A percentile compares a stretch with the other conserved stretches of the same genome.
Evolutionary conservation across 2,888 invertebrate species (phyloP).

Genomic region (Tipula unca): DNA sequence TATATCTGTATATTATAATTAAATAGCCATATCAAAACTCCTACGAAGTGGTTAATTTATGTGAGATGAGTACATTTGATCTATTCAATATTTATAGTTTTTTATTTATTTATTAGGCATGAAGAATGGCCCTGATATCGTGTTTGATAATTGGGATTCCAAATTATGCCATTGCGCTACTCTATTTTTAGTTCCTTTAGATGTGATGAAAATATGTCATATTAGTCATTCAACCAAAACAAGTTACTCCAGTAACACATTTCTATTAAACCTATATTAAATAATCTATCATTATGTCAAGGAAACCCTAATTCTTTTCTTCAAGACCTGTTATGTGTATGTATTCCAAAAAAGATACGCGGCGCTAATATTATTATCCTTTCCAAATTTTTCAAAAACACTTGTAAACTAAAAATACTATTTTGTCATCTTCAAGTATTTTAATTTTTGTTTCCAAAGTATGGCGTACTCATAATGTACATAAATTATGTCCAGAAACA

Average conservation of each 20-base stretch:
- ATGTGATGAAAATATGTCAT: background rate
- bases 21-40: too few species aligned
- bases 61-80: background rate
- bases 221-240: background rate
- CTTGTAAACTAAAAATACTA: background rate
- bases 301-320: background rate
- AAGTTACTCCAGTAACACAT: background rate
- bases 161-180: background rate
- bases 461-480: background rate
- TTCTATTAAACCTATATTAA: background rate
- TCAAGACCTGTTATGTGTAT: background rate
- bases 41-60: background rate
- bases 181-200: background rate
- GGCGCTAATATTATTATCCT: background rate
- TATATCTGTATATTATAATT: background rate
- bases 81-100: background rate
- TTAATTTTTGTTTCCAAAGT: background rate
- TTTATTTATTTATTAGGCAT: background rate
- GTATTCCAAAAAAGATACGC: background rate
- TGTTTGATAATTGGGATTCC: background rate
- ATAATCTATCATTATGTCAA: background rate
- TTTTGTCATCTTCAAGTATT: background rate
- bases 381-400: background rate
- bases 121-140: background rate
- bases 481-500: background rate